Conservation (phyloP, 2,888 invertebrate species). For the Patella depressa region DNA sequence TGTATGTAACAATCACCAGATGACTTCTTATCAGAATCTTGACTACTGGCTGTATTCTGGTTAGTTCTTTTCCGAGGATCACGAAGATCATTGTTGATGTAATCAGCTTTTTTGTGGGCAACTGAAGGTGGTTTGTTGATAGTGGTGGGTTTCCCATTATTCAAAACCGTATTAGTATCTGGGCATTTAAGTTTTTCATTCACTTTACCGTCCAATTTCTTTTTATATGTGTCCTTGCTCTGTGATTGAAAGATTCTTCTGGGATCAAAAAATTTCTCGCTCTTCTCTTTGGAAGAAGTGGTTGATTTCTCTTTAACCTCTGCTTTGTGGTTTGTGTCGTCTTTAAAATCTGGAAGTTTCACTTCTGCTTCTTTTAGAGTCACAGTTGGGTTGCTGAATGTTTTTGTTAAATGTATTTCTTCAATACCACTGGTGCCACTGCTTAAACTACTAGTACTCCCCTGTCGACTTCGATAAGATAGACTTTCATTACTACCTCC, state of each 20-base stretch:
- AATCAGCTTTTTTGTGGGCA: constrained; percentile 57
- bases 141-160: constrained; percentile 62
- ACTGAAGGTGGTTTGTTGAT: constrained; percentile 43
- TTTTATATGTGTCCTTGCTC: constrained; percentile 45
- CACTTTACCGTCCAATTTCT: constrained; percentile 17
- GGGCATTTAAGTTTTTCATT: not conserved
- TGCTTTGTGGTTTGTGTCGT: constrained; percentile 1
- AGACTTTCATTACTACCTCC: constrained; percentile 45
- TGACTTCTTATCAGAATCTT: constrained; percentile 11
- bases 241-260: constrained; percentile 59
- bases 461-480: constrained; percentile 47
- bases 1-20: constrained; percentile 33
- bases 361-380: constrained; percentile 12
- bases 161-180: constrained; percentile 46
- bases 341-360: not conserved
- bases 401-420: constrained; percentile 47
- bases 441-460: constrained; percentile 58
- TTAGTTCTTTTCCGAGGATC: constrained; percentile 51
- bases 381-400: constrained; percentile 31
- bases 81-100: constrained; percentile 67
- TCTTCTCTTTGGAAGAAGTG: constrained; percentile 25
- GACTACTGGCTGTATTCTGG: constrained; percentile 35
- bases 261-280: constrained; percentile 59
- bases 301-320: not conserved
- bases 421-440: constrained; percentile 58